Evolutionary conservation across 2,888 invertebrate genomes (phyloP).

Genomic region (Calameuta pallipes): DNA sequence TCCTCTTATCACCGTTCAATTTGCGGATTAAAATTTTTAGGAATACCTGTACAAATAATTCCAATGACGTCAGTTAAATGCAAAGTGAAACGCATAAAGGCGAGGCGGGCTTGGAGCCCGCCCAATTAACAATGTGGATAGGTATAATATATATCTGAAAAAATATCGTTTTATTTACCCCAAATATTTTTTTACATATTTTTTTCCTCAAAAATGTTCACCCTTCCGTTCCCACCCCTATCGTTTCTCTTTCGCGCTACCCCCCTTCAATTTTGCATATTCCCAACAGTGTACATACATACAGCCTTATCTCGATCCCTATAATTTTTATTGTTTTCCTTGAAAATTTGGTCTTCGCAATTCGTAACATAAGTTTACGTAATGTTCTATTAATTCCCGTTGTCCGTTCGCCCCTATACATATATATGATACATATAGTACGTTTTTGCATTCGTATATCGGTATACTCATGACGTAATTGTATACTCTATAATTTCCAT

Average conservation of each 20-base stretch:
- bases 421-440: not conserved
- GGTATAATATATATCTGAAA: not conserved
- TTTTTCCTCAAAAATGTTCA: not conserved
- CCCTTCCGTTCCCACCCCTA: not conserved
- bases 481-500: not conserved
- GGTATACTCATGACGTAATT: not conserved
- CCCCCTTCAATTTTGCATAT: not conserved
- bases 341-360: constrained; percentile 33
- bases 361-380: constrained; percentile 32
- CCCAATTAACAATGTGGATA: not conserved
- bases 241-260: not conserved
- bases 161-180: not conserved
- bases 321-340: not conserved
- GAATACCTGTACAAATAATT: not conserved
- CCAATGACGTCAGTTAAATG: not conserved
- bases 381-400: not conserved
- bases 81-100: not conserved
- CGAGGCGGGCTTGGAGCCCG: not conserved
- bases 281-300: not conserved
- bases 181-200: not conserved
- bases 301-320: not conserved
- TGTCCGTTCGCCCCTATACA: not conserved
- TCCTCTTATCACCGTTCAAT: not conserved
- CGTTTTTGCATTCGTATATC: too few relatives aligned
- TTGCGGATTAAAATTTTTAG: not conserved